These are phyloP conservation scores for Drosophila histrio DNA, from an alignment of 2,888 invertebrate species.

Conservation along the genomic window DNA sequence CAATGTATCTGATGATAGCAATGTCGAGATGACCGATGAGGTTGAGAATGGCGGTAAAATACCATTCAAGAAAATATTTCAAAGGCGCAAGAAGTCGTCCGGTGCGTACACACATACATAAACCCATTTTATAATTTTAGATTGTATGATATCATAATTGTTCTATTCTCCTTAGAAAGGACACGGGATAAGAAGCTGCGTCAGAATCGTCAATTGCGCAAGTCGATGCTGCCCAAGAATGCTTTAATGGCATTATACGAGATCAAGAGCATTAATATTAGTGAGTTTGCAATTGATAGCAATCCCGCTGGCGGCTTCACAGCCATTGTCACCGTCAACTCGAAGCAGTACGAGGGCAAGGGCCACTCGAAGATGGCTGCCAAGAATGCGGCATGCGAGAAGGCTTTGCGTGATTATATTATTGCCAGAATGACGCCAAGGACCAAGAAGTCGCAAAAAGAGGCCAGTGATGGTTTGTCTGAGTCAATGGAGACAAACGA, in stretches of 20 bases:
- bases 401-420: constrained; percentile 89
- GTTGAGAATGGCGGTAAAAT: constrained; percentile 60
- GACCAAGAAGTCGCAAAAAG: constrained; percentile 29
- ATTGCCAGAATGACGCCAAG: constrained; percentile 84
- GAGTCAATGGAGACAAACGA: constrained; percentile 60
- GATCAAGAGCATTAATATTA: constrained; percentile 85
- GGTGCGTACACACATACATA: constrained; percentile 54
- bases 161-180: constrained; percentile 67
- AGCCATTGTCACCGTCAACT: constrained; percentile 87
- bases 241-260: constrained; percentile 95
- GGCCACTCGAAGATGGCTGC: constrained; percentile 85
- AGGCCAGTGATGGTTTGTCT: background rate
- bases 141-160: background rate
- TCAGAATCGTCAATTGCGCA: constrained; percentile 90
- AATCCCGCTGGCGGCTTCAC: constrained; percentile 84
- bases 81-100: constrained; percentile 83
- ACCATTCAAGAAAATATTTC: constrained; percentile 82
- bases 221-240: constrained; percentile 92
- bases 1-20: background rate
- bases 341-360: constrained; percentile 86
- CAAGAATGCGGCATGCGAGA: constrained; percentile 91
- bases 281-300: constrained; percentile 79
- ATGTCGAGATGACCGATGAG: constrained; percentile 27
- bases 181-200: constrained; percentile 86
- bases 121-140: background rate